phyloP scores from a whole-genome alignment of 53 echinoderm and acorn worm species.

The Arbacia lixula region DNA sequence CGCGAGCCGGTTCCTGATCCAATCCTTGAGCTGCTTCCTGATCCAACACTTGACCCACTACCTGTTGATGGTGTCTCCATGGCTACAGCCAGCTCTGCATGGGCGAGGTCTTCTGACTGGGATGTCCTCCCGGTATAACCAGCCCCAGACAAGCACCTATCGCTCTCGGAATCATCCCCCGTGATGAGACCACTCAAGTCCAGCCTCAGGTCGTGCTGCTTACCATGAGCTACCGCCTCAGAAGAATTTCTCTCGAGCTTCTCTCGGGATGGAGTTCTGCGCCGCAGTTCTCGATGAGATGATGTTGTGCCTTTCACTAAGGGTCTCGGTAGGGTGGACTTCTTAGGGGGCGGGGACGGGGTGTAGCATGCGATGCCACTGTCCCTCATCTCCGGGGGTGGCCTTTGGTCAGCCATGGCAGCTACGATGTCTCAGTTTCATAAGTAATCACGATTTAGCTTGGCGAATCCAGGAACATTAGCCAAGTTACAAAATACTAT shows the following conservation, averaged over 20 bases:
- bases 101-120: not conserved
- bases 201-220: constrained; percentile 10
- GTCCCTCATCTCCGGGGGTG: constrained; percentile 25
- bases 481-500: too few relatives aligned
- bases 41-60: not conserved
- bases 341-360: constrained; percentile 46
- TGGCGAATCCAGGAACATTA: too few relatives aligned
- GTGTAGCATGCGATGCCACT: constrained; percentile 32
- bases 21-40: too few relatives aligned
- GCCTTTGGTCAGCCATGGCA: too few relatives aligned
- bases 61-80: constrained; percentile 30
- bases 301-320: not conserved
- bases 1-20: too few relatives aligned
- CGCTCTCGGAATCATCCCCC: constrained; percentile 28
- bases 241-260: not conserved
- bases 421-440: too few relatives aligned
- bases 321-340: constrained; percentile 3
- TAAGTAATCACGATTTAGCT: too few relatives aligned
- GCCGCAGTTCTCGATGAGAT: not conserved
- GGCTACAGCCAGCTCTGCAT: constrained; percentile 19
- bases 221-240: not conserved
- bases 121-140: constrained; percentile 2
- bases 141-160: not conserved
- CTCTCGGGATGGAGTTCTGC: not conserved
- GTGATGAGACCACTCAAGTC: constrained; percentile 20